Conservation (phyloP, 2,888 invertebrate species). For the Blera fallax region DNA sequence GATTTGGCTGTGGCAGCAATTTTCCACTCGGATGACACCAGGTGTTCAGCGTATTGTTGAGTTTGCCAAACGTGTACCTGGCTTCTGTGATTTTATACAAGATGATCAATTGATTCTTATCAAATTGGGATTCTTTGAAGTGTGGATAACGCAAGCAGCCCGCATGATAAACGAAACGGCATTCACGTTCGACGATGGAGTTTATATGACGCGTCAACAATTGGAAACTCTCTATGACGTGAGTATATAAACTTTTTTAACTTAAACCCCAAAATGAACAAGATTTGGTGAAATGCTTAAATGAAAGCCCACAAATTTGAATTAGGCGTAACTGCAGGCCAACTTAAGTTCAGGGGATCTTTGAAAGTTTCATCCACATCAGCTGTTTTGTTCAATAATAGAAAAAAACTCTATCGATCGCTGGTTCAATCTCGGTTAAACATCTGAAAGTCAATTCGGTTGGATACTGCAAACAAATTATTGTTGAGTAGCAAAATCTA, state of each 20-base stretch:
- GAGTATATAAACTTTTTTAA: constrained; percentile 81
- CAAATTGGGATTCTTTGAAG: constrained; percentile 98
- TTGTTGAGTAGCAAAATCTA: not conserved
- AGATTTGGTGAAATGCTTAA: not conserved
- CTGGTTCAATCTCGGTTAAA: not conserved
- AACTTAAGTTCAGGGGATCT: no score
- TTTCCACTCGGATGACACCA: constrained; percentile 93
- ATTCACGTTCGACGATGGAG: constrained; percentile 95
- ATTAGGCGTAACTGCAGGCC: no score
- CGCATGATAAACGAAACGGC: constrained; percentile 89
- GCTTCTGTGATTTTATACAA: constrained; percentile 94
- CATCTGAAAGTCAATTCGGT: not conserved
- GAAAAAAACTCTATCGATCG: no score
- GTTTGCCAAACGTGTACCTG: constrained; percentile 97
- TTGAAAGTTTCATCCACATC: no score
- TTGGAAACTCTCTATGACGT: constrained; percentile 94
- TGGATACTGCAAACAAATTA: not conserved
- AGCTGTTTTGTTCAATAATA: no score
- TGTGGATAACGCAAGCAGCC: constrained; percentile 95
- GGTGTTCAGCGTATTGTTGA: constrained; percentile 97
- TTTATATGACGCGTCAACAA: constrained; percentile 90
- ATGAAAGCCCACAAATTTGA: no score
- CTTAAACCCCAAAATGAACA: not conserved
- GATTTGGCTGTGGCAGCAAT: constrained; percentile 93
- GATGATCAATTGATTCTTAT: constrained; percentile 98